Base-by-base conservation (phyloP, 2,113 vertebrate species). In the Cervus canadensis region DNA sequence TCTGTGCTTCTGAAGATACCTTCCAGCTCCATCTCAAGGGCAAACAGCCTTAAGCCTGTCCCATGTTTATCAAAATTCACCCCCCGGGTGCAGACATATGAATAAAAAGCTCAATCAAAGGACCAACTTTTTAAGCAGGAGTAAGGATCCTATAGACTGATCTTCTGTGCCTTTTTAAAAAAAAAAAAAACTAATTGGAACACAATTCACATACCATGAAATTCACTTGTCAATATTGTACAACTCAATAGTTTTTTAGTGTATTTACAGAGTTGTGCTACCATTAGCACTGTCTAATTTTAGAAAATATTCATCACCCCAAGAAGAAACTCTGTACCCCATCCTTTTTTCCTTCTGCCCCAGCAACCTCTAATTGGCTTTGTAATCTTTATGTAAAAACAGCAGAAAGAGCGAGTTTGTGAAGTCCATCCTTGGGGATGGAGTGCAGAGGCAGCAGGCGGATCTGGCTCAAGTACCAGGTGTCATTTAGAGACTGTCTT, bases 251-350 rank as follows among this genome's bases (percentile, higher is more conserved):
- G 7, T 0, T 6, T 1, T 15, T 60, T 74, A 9, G 30, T 87
- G 7, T 8, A 5, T 81, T n/a, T 36, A 45, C 15, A 26, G 28
- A 26, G 7, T 3, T 52, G 10, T 3, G 1, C 7, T 6, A 11
- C 7, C 6, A 19, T 40, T 6, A 2, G 1, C 40, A 40, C 40
- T 2, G 14, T 40, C 21, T 67, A 25, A 36, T 52, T 64, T 33
- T 16, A 85, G 40, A 19, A 21, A 7, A 62, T 12, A n/a, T 87
- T 56, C 15, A 14, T 25, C 2, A 26, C 40, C 60, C 40, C 17
- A 0, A 8, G 28, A 56, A 60, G 14, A 52, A 56, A 43, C 25
- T 25, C 36, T 56, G 86, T 13, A 3, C 30, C 25, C 40, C 28
- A 1, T 10, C 62, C 40, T 33, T 28, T 16, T 48, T 30, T 30